phyloP scores from a whole-genome alignment of 2,888 invertebrate genomes.

The Sinotaia quadrata region DNA sequence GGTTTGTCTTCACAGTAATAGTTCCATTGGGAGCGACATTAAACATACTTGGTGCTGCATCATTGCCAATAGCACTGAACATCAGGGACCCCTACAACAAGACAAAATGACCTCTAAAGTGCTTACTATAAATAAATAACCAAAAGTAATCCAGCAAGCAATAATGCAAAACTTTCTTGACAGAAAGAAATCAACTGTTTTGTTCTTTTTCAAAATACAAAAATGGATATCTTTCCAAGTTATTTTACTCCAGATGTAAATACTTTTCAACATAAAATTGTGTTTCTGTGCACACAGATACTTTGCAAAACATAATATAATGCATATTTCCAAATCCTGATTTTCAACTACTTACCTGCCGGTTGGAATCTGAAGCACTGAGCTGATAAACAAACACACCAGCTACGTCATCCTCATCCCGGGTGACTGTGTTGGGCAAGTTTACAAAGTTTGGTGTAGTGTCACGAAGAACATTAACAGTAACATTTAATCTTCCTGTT shows the following conservation, averaged over 20 bases:
- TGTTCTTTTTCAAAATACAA: no score
- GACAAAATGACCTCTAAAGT: background rate
- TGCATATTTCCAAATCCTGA: no score
- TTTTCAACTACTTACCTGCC: slow-evolving; percentile 49
- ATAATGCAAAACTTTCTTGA: no score
- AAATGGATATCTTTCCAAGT: no score
- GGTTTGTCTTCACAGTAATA: slow-evolving; percentile 41
- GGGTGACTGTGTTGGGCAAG: slow-evolving; percentile 38
- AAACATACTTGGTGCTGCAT: slow-evolving; percentile 54
- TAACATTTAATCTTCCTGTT: slow-evolving; percentile 39
- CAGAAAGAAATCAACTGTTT: no score
- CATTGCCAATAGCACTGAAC: slow-evolving; percentile 53
- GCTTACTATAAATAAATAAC: background rate
- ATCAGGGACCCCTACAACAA: slow-evolving; percentile 12
- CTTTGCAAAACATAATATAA: no score
- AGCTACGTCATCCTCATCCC: slow-evolving; percentile 39
- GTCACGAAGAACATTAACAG: slow-evolving; percentile 48
- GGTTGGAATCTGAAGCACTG: slow-evolving; percentile 48
- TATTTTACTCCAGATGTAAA: no score
- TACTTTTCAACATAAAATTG: no score
- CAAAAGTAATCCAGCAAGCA: no score
- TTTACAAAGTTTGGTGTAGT: slow-evolving; percentile 43
- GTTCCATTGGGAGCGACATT: slow-evolving; percentile 48
- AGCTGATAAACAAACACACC: slow-evolving; percentile 42
- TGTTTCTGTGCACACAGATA: no score